Percentiles rank a stretch among this genome's conserved stretches.
Conservation (phyloP, 2,113 vertebrate species). For the Microcebus lehilahytsara region DNA sequence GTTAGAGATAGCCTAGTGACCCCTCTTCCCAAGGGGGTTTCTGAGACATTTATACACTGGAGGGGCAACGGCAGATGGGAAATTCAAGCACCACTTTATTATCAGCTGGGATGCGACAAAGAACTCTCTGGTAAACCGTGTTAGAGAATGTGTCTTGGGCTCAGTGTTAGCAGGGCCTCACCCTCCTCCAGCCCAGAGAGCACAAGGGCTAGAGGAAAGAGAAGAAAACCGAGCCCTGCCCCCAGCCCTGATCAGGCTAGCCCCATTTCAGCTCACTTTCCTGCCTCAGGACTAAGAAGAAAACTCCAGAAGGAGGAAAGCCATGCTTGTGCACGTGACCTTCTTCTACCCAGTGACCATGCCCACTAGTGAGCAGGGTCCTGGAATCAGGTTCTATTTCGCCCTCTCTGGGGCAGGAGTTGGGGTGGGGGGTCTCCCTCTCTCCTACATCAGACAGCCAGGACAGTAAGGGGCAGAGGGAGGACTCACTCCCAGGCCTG, state of each 20-base stretch:
- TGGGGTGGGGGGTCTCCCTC: neutral
- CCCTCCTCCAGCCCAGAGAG: neutral
- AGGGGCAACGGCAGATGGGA: neutral
- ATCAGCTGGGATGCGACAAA: too few relatives aligned
- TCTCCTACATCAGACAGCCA: neutral
- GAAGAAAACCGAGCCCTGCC: accelerated
- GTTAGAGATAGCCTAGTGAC: neutral
- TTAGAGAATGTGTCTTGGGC: neutral
- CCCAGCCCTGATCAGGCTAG: neutral
- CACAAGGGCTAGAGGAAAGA: neutral
- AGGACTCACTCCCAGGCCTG: neutral
- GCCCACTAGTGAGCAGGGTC: neutral
- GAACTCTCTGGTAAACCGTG: neutral
- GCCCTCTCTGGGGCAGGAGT: neutral
- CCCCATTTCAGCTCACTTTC: neutral
- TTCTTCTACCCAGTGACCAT: neutral
- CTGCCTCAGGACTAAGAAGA: neutral
- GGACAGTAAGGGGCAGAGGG: neutral
- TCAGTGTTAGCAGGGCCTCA: neutral
- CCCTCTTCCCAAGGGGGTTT: neutral
- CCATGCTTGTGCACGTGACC: accelerated
- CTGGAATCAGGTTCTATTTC: too few relatives aligned
- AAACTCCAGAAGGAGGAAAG: neutral
- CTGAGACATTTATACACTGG: neutral
- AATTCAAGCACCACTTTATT: neutral